Percentiles rank a stretch among this genome's conserved stretches.
Conservation (phyloP, 64 coral and sea anemone genomes). For the Porites lutea region DNA sequence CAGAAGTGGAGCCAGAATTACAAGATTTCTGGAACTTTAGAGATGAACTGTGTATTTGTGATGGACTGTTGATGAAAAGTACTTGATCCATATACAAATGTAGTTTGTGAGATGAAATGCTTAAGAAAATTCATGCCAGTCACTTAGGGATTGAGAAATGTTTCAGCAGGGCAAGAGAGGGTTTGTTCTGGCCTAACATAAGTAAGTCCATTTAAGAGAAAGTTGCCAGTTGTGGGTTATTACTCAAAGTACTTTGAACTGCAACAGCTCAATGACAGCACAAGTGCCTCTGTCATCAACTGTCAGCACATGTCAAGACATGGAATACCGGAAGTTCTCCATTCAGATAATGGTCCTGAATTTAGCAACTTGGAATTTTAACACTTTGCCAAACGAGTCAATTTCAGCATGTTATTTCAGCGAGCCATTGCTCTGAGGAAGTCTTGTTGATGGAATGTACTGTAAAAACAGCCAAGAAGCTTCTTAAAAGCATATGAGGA, state of each 20-base stretch:
- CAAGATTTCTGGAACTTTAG: conserved; percentile 63
- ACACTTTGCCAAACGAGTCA: conserved; percentile 22
- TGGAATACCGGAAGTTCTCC: conserved; percentile 36
- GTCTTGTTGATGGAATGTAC: no score
- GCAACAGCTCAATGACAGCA: conserved; percentile 2
- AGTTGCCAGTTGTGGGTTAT: conserved; percentile 20
- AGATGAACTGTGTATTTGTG: conserved; percentile 39
- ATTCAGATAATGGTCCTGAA: conserved; percentile 49
- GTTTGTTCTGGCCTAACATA: background rate
- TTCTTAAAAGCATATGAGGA: no score
- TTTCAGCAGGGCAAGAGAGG: no score
- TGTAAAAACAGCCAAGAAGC: conserved; percentile 42
- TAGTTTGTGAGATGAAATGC: conserved; percentile 38
- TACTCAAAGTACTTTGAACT: conserved; percentile 54
- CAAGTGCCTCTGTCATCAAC: no score
- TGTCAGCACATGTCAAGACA: no score
- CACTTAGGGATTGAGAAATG: background rate
- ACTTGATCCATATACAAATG: conserved; percentile 9
- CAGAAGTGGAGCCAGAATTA: conserved; percentile 38
- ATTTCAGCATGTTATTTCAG: conserved; percentile 53
- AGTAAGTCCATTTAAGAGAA: conserved; percentile 20
- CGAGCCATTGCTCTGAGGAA: no score
- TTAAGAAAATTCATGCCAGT: conserved; percentile 44
- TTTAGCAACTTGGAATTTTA: conserved; percentile 41
- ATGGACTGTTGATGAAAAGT: conserved; percentile 38